Percentiles rank a stretch among this genome's conserved stretches.
Conservation (phyloP, 2,888 invertebrate genomes). For the Monochamus alternatus region DNA sequence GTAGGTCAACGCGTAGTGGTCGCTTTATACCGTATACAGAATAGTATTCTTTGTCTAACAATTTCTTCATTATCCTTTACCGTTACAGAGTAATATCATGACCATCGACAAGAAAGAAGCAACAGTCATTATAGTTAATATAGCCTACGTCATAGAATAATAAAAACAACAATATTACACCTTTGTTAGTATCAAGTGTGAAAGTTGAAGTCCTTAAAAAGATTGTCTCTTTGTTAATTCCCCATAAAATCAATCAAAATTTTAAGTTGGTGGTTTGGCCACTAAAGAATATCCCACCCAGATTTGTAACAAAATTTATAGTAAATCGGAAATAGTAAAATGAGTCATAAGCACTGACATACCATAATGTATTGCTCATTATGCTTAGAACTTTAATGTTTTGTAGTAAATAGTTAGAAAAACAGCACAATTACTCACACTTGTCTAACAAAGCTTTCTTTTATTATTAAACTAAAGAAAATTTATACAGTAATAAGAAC, state of each 20-base stretch:
- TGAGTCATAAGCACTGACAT: neutral
- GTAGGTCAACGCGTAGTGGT: constrained; percentile 1
- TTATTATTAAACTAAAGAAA: neutral
- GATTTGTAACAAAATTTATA: neutral
- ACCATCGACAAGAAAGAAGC: constrained; percentile 5
- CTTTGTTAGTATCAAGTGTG: too few species aligned
- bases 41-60: neutral
- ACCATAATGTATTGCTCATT: constrained; percentile 2
- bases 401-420: constrained; percentile 3
- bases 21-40: neutral
- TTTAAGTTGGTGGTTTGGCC: too few species aligned
- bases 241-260: too few species aligned
- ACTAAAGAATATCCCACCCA: neutral
- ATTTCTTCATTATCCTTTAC: constrained; percentile 8
- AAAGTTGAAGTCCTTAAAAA: too few species aligned
- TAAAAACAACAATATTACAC: constrained; percentile 1
- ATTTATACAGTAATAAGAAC: neutral
- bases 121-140: constrained; percentile 1
- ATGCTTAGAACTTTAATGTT: constrained; percentile 21
- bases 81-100: constrained; percentile 1
- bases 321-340: neutral
- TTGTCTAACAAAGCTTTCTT: neutral
- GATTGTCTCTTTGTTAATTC: too few species aligned
- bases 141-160: neutral
- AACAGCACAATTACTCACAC: neutral